These are phyloP conservation scores for Cistogaster globosa DNA, from an alignment of 2,888 invertebrate species.

Conservation along the genomic window DNA sequence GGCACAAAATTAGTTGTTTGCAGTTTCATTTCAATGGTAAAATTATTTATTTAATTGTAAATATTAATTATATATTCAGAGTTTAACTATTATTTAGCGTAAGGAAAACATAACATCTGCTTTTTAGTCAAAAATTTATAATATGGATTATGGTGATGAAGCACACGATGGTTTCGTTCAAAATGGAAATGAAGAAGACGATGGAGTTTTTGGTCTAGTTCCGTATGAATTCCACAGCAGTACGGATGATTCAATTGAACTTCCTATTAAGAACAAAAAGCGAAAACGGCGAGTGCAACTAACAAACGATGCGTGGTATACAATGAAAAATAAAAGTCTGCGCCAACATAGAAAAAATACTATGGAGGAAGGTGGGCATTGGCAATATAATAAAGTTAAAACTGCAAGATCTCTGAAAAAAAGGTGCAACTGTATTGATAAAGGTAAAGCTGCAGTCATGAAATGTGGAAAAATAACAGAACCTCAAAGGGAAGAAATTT, in stretches of 20 bases:
- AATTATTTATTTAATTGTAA: conserved; percentile 5
- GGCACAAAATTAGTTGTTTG: background rate
- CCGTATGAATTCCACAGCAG: conserved; percentile 27
- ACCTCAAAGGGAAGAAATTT: conserved; percentile 1
- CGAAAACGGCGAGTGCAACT: conserved; percentile 14
- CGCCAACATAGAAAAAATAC: conserved; percentile 4
- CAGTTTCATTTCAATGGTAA: conserved; percentile 2
- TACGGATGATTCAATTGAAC: conserved; percentile 7
- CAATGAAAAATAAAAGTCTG: too few relatives aligned
- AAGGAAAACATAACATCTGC: conserved; percentile 1
- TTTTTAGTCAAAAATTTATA: too few relatives aligned
- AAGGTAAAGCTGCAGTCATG: background rate
- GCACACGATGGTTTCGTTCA: background rate
- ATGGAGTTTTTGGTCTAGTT: conserved; percentile 16
- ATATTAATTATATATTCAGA: background rate
- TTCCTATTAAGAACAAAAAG: conserved; percentile 23
- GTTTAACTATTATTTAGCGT: background rate
- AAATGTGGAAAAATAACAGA: background rate
- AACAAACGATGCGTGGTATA: conserved; percentile 1
- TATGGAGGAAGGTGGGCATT: conserved; percentile 18
- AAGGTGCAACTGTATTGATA: conserved; percentile 29
- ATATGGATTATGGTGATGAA: too few relatives aligned
- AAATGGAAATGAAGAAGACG: background rate
- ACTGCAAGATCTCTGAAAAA: conserved; percentile 4
- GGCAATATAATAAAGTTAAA: conserved; percentile 38